These are phyloP conservation scores for Ariolimax columbianus DNA, from an alignment of 2,888 invertebrate species.

Conservation along the genomic window DNA sequence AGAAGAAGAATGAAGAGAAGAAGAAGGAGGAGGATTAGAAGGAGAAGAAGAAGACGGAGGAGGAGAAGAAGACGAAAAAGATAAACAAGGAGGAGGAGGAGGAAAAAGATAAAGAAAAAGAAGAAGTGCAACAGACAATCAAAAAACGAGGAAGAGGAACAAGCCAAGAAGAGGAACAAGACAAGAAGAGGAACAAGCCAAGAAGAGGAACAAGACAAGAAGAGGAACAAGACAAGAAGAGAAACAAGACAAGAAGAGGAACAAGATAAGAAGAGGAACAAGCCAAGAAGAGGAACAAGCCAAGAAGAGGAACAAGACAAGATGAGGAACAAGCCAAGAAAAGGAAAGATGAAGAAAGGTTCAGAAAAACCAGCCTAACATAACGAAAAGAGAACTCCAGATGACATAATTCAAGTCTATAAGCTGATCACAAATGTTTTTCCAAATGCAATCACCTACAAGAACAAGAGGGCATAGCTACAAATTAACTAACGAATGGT, in stretches of 20 bases:
- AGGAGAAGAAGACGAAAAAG: not conserved
- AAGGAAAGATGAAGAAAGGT: no score
- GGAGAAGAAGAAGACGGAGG: not conserved
- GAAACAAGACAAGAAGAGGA: not conserved
- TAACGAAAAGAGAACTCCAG: no score
- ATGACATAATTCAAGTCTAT: no score
- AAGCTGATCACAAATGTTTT: no score
- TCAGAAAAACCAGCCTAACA: no score
- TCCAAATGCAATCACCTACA: no score
- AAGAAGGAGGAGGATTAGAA: not conserved
- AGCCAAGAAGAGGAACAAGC: not conserved
- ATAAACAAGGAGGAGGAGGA: not conserved
- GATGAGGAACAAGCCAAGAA: no score
- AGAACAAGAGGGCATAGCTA: no score
- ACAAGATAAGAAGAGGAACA: not conserved
- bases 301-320: no score
- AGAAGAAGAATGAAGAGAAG: not conserved
- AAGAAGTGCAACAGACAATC: not conserved
- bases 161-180: not conserved
- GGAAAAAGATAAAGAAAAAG: not conserved
- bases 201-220: no score
- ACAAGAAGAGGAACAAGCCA: not conserved
- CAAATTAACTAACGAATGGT: no score
- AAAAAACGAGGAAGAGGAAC: not conserved
- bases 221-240: no score